These are phyloP conservation scores for Dasypolia templi DNA, from an alignment of 2,888 invertebrate genomes.

Conservation along the genomic window DNA sequence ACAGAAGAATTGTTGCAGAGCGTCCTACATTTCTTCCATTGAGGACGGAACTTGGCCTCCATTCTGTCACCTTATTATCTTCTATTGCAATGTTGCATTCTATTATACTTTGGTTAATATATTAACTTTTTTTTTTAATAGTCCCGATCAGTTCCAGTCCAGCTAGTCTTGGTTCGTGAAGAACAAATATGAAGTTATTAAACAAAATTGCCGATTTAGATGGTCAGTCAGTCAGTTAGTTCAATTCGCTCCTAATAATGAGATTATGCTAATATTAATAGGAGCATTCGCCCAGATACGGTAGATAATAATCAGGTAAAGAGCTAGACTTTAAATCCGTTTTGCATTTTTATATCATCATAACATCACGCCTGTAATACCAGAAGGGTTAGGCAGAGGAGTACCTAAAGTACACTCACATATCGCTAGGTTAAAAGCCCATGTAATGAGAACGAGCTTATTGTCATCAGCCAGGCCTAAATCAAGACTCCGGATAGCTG, in stretches of 20 bases:
- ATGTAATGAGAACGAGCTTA: background rate
- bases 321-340: slow-evolving; percentile 9
- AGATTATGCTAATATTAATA: slow-evolving; percentile 14
- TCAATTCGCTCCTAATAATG: slow-evolving; percentile 18
- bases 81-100: too few species aligned
- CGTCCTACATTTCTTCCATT: background rate
- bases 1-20: too few species aligned
- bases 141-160: background rate
- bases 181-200: background rate
- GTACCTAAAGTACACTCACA: background rate
- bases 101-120: too few species aligned
- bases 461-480: background rate
- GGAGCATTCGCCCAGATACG: slow-evolving; percentile 3
- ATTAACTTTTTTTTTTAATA: too few species aligned
- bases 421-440: background rate
- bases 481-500: background rate
- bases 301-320: slow-evolving; percentile 9
- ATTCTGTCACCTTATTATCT: too few species aligned
- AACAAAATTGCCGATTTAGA: background rate
- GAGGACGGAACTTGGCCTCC: too few species aligned
- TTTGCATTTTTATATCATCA: slow-evolving; percentile 1
- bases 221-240: background rate
- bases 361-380: background rate
- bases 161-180: background rate
- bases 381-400: background rate